A percentile compares a stretch with the other conserved stretches of the same genome.
These are phyloP conservation scores for Drosophila mulleri DNA, from an alignment of 2,888 invertebrate species.

Conservation along the genomic window DNA sequence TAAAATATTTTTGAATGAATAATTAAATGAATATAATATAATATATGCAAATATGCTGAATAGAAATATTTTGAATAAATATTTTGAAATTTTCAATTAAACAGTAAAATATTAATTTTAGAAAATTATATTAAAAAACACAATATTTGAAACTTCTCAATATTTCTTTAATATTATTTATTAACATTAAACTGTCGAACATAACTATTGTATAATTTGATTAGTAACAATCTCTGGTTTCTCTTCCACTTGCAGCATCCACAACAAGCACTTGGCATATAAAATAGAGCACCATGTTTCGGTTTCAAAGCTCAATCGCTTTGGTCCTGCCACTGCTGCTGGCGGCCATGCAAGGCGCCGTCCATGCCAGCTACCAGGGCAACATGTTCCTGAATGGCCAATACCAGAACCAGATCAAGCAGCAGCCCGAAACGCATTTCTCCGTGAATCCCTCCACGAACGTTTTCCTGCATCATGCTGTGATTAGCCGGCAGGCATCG, in stretches of 20 bases:
- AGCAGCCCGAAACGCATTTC: constrained; percentile 66
- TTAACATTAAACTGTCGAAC: too few relatives aligned
- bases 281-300: constrained; percentile 48
- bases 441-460: constrained; percentile 74
- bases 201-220: too few relatives aligned
- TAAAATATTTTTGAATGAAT: too few relatives aligned
- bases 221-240: too few relatives aligned
- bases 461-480: constrained; percentile 82
- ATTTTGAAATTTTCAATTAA: neutral
- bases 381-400: constrained; percentile 84
- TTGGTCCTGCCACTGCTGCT: constrained; percentile 63
- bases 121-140: too few relatives aligned
- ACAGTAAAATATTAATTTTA: too few relatives aligned
- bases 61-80: neutral
- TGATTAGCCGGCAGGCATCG: constrained; percentile 82
- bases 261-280: constrained; percentile 18
- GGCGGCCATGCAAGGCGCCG: constrained; percentile 53
- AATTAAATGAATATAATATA: too few relatives aligned
- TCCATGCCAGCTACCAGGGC: constrained; percentile 66
- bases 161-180: too few relatives aligned
- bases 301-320: constrained; percentile 63
- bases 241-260: constrained; percentile 12
- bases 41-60: neutral
- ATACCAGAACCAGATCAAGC: constrained; percentile 79
- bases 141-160: too few relatives aligned